Evolutionary conservation across 2,113 vertebrate species (phyloP).

Genomic region (Tylochromis polylepis): DNA sequence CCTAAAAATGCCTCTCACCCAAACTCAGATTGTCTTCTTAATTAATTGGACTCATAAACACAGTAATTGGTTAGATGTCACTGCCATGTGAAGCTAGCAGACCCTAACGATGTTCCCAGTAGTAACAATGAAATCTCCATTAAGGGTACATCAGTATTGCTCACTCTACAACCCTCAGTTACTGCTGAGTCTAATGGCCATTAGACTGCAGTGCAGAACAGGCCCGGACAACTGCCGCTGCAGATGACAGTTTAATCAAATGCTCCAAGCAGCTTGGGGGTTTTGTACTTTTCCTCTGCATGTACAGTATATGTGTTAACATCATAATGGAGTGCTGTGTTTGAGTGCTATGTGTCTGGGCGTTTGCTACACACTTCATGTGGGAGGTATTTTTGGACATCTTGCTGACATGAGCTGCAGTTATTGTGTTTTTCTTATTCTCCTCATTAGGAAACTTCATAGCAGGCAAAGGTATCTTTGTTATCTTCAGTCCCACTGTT

Average conservation of each 20-base stretch:
- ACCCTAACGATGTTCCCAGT: conserved; percentile 31
- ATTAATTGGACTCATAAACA: conserved; percentile 54
- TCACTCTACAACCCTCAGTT: conserved; percentile 37
- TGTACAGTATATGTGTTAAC: neutral
- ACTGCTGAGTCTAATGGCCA: conserved; percentile 51
- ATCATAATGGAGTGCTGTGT: neutral
- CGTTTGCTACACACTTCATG: neutral
- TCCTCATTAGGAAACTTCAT: neutral
- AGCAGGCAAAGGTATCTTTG: neutral
- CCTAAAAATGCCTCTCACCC: conserved; percentile 5
- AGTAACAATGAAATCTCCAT: conserved; percentile 59
- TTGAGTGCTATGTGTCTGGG: neutral
- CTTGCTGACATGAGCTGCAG: neutral
- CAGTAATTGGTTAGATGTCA: conserved; percentile 42
- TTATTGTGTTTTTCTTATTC: neutral
- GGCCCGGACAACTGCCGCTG: conserved; percentile 13
- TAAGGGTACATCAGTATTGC: conserved; percentile 37
- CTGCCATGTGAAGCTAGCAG: conserved; percentile 10
- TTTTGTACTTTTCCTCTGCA: neutral
- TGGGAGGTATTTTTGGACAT: neutral
- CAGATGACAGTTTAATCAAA: conserved; percentile 47
- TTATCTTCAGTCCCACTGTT: neutral
- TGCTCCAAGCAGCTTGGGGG: neutral
- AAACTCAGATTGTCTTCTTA: conserved; percentile 26
- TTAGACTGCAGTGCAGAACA: conserved; percentile 29